Evolutionary conservation across 1,140 invertebrate genomes (phyloP).

Genomic region (Pachypeltis micranthus): DNA sequence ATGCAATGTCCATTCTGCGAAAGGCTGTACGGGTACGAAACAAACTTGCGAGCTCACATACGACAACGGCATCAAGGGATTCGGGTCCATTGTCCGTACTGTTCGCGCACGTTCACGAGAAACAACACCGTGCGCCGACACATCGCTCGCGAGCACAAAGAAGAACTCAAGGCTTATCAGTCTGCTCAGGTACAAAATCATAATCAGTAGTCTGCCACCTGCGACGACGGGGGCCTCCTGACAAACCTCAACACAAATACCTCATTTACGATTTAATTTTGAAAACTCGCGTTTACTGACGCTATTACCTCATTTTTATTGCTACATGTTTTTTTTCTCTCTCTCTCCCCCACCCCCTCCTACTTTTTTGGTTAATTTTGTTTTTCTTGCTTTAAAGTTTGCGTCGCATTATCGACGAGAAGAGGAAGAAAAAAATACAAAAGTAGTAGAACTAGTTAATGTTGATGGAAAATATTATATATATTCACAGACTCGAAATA

Average conservation of each 20-base stretch:
- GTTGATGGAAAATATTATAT: too few relatives aligned
- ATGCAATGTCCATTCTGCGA: conserved; percentile 85
- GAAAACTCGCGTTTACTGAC: conserved; percentile 20
- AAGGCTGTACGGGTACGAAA: conserved; percentile 83
- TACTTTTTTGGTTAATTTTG: too few relatives aligned
- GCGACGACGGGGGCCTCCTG: neutral
- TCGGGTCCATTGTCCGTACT: conserved; percentile 74
- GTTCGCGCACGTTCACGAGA: conserved; percentile 77
- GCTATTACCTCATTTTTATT: conserved; percentile 14
- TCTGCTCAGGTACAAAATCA: conserved; percentile 33
- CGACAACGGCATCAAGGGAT: conserved; percentile 81
- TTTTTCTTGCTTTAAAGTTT: too few relatives aligned
- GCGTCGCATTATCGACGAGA: too few relatives aligned
- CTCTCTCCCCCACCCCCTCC: too few relatives aligned
- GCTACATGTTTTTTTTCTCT: neutral
- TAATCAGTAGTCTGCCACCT: conserved; percentile 25
- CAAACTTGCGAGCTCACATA: conserved; percentile 79
- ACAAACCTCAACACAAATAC: conserved; percentile 25
- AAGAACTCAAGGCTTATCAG: conserved; percentile 55
- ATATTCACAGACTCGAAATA: too few relatives aligned
- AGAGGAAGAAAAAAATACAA: neutral
- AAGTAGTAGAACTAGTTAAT: conserved; percentile 15
- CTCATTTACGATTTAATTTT: conserved; percentile 24
- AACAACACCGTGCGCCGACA: conserved; percentile 82
- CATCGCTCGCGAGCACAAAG: conserved; percentile 74